Base-by-base conservation (phyloP, 2,888 invertebrate species). In the Isotomurus palustris region DNA sequence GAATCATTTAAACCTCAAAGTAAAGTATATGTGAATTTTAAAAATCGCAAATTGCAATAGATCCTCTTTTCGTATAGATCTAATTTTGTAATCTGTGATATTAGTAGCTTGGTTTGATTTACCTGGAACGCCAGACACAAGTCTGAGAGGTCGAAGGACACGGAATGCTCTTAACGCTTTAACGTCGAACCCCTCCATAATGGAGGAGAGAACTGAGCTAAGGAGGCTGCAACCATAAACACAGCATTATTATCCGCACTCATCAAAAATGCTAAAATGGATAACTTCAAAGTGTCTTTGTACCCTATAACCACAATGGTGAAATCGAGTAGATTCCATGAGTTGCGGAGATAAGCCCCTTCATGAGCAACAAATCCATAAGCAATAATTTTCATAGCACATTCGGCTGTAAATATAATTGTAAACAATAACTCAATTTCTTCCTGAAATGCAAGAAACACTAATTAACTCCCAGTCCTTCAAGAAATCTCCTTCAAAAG, bases 71-170 rank as follows among this genome's bases (percentile, higher is more conserved):
- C n/a, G n/a, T n/a, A n/a, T n/a, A n/a, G n/a, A n/a, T n/a, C n/a
- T 32, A n/a, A n/a, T n/a, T n/a, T n/a, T n/a, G n/a, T n/a, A n/a
- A n/a, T n/a, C 17, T 19, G 41, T 8, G 41, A 40, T 17, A 40
- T 12, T 12, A 40, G 17, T 8, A 40, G 17, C 8, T 40, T 29
- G 25, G 8, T 43, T 32, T 40, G 19, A 29, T 24, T 60, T 76
- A 81, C 81, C 82, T 63, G 82, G 82, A 38, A 83, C 82, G 60
- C 82, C 80, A 40, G 82, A 82, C 35, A 83, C 82, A 58, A 83
- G 75, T 66, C 82, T 75, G 55, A 83, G 76, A 52, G 82, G 82
- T 70, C 83, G 75, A 58, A 83, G 75, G 55, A 83, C 82, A 71
- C 82, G 77, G 74, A 83, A 83, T 52, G 82, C 82, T 74, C 82